Evolutionary conservation across 2,797 vertebrate genomes (phyloP).

Genomic region (Sebastes alutus): DNA sequence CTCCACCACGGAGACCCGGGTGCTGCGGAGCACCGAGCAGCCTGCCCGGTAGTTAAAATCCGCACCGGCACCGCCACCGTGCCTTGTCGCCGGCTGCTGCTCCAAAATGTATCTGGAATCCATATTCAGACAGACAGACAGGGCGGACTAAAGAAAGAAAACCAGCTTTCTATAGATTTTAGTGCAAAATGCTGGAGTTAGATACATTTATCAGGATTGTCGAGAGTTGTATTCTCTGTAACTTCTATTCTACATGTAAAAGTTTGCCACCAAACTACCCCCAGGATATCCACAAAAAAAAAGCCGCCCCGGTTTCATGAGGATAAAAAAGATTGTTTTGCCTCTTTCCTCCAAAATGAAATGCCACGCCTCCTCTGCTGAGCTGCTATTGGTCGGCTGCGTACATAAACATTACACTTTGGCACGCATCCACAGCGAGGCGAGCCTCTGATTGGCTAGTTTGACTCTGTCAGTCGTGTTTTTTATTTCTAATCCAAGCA

Average conservation of each 20-base stretch:
- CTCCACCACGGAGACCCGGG: slow-evolving; percentile 56
- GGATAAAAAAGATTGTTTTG: slow-evolving; percentile 85
- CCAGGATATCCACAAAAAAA: slow-evolving; percentile 69
- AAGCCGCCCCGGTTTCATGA: slow-evolving; percentile 78
- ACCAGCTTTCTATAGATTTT: slow-evolving; percentile 74
- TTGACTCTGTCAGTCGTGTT: slow-evolving; percentile 48
- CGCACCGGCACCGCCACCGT: slow-evolving; percentile 35
- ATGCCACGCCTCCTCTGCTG: slow-evolving; percentile 82
- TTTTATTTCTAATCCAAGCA: slow-evolving; percentile 34
- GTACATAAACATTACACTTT: slow-evolving; percentile 82
- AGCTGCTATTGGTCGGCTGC: slow-evolving; percentile 73
- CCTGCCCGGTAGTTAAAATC: slow-evolving; percentile 70
- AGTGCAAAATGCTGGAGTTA: slow-evolving; percentile 72
- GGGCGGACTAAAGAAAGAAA: slow-evolving; percentile 77
- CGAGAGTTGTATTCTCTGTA: slow-evolving; percentile 47
- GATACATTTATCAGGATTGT: slow-evolving; percentile 84
- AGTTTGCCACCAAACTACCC: slow-evolving; percentile 56
- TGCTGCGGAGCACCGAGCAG: slow-evolving; percentile 67
- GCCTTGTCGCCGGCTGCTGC: slow-evolving; percentile 67
- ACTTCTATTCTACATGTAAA: slow-evolving; percentile 68
- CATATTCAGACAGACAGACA: slow-evolving; percentile 74
- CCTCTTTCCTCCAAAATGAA: slow-evolving; percentile 78
- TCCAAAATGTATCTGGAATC: slow-evolving; percentile 82
- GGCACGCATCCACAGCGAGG: slow-evolving; percentile 80
- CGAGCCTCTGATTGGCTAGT: slow-evolving; percentile 69